Percentiles rank a stretch among this genome's conserved stretches.
Conservation (phyloP, 2,113 vertebrate genomes). For the Mesitornis unicolor region DNA sequence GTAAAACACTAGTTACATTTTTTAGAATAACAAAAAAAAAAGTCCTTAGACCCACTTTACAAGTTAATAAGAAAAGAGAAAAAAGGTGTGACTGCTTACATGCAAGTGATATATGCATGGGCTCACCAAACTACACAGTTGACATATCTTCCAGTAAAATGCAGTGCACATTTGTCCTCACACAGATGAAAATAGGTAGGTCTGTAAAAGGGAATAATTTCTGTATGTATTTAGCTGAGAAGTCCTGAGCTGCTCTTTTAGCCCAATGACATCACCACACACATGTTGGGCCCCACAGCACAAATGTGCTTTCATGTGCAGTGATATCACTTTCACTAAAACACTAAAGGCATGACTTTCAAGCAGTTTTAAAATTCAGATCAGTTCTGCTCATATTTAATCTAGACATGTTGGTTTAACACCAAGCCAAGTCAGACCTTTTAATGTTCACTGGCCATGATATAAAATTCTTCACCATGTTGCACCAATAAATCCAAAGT, state of each 20-base stretch:
- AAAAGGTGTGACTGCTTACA: neutral
- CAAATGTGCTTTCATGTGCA: constrained; percentile 64
- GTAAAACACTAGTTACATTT: neutral
- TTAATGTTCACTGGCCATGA: constrained; percentile 75
- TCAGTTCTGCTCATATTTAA: constrained; percentile 77
- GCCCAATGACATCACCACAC: constrained; percentile 12
- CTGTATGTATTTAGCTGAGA: constrained; percentile 27
- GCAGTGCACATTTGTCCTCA: neutral
- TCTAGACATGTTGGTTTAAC: constrained; percentile 80
- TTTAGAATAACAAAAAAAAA: neutral
- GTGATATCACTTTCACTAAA: constrained; percentile 68
- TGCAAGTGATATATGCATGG: neutral
- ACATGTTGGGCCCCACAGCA: neutral
- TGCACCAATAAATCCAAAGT: constrained; percentile 75
- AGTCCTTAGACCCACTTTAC: neutral
- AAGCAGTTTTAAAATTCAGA: constrained; percentile 78
- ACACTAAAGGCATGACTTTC: constrained; percentile 66
- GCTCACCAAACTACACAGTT: neutral
- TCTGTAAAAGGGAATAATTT: neutral
- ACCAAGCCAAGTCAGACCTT: constrained; percentile 77
- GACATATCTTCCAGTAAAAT: neutral
- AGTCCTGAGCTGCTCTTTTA: constrained; percentile 8
- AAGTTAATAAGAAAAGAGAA: neutral
- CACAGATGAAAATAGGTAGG: neutral
- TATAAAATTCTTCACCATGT: constrained; percentile 73